These are phyloP conservation scores for Nesometra sesokonis DNA, from an alignment of 35 echinoderm and acorn worm genomes.

Conservation along the genomic window DNA sequence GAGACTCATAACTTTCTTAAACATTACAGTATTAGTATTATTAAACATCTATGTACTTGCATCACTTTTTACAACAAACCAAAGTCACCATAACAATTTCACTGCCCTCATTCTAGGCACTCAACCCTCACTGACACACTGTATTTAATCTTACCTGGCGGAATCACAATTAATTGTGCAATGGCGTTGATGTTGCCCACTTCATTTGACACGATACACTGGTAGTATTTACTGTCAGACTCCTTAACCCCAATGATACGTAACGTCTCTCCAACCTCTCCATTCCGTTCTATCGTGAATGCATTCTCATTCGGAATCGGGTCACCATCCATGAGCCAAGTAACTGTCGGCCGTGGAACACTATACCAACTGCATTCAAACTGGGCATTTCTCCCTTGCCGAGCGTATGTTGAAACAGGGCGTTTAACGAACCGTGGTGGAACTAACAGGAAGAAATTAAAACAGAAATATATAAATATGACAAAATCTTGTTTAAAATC, in stretches of 20 bases:
- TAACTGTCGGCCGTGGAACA: constrained; percentile 2
- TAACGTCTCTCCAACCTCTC: neutral
- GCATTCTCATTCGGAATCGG: neutral
- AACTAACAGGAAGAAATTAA: neutral
- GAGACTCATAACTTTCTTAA: too few relatives aligned
- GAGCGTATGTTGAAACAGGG: neutral
- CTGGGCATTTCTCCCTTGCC: too few relatives aligned
- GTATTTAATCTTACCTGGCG: neutral
- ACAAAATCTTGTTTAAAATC: neutral
- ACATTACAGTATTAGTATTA: too few relatives aligned
- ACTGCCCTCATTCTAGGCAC: too few relatives aligned
- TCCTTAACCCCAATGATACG: neutral
- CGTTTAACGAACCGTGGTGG: neutral
- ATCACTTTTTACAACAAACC: too few relatives aligned
- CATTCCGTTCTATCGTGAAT: neutral
- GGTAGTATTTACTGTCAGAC: neutral
- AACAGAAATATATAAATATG: neutral
- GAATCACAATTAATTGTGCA: neutral
- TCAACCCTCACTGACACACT: too few relatives aligned
- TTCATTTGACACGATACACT: constrained; percentile 2
- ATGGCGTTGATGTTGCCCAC: neutral
- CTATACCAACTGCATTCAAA: constrained; percentile 5
- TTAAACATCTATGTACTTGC: too few relatives aligned
- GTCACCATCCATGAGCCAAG: constrained; percentile 5
- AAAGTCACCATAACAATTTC: too few relatives aligned